Percentiles rank a stretch among this genome's conserved stretches.
Conservation (phyloP, 2,888 invertebrate genomes). For the Drosophila setosimentum region DNA sequence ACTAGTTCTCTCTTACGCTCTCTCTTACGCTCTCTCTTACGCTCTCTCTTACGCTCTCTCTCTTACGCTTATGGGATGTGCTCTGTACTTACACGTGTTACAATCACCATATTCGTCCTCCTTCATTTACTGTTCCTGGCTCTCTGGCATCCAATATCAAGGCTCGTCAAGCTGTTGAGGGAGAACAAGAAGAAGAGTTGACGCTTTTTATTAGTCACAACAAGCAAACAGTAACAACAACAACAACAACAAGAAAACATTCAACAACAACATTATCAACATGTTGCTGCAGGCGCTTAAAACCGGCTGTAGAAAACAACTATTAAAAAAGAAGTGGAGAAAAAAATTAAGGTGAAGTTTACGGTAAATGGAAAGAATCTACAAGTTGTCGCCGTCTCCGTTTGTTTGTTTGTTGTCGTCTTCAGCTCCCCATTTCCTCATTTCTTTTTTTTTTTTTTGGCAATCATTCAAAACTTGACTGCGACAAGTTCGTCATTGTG, state of each 20-base stretch:
- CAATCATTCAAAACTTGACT: slow-evolving; percentile 38
- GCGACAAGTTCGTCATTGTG: slow-evolving; percentile 55
- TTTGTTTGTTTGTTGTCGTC: slow-evolving; percentile 24
- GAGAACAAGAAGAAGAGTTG: slow-evolving; percentile 18
- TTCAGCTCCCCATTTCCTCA: slow-evolving; percentile 37
- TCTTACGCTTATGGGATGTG: slow-evolving; percentile 3
- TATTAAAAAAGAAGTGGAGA: slow-evolving; percentile 29
- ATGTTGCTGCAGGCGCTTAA: slow-evolving; percentile 68
- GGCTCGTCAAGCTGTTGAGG: slow-evolving; percentile 41
- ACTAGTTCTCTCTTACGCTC: background rate
- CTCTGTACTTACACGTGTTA: slow-evolving; percentile 89
- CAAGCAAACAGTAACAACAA: slow-evolving; percentile 22
- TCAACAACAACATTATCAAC: slow-evolving; percentile 36
- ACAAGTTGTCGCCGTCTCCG: slow-evolving; percentile 58
- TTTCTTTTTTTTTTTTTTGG: slow-evolving; percentile 55
- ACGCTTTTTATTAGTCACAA: slow-evolving; percentile 19
- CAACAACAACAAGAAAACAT: slow-evolving; percentile 2
- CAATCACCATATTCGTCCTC: slow-evolving; percentile 90
- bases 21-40: background rate
- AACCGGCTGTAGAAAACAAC: slow-evolving; percentile 72
- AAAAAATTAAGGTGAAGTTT: slow-evolving; percentile 85
- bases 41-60: background rate
- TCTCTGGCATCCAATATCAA: slow-evolving; percentile 59
- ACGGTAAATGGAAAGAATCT: slow-evolving; percentile 84
- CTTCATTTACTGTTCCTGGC: slow-evolving; percentile 85